Conservation (phyloP, 2,888 invertebrate genomes). For the Tetragonula carbonaria region DNA sequence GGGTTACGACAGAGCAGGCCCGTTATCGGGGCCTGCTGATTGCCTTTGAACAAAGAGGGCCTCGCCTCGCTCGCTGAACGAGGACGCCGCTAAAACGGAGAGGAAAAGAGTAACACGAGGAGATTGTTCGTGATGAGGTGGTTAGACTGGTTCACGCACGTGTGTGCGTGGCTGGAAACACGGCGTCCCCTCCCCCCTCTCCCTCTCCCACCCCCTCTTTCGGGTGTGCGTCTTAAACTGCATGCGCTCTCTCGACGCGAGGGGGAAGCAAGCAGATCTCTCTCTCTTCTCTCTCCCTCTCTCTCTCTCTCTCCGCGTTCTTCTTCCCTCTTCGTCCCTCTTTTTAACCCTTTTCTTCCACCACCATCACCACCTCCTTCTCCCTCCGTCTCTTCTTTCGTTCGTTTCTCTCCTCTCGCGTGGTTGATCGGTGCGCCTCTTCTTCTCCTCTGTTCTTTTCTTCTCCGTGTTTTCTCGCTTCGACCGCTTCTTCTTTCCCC, state of each 20-base stretch:
- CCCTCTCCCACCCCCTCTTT: no score
- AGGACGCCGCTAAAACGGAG: constrained; percentile 73
- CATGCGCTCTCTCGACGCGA: constrained; percentile 63
- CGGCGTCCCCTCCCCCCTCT: constrained; percentile 52
- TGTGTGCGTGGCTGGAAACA: constrained; percentile 70
- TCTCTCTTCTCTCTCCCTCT: constrained; percentile 43
- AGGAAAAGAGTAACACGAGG: constrained; percentile 80
- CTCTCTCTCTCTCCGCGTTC: constrained; percentile 47
- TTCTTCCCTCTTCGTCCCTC: constrained; percentile 48
- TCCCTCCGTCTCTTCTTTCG: constrained; percentile 38
- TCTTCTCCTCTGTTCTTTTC: constrained; percentile 25
- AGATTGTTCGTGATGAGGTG: constrained; percentile 84
- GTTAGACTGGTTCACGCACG: constrained; percentile 83
- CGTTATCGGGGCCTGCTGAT: constrained; percentile 83
- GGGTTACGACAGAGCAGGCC: constrained; percentile 84
- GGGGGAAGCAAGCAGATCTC: constrained; percentile 50
- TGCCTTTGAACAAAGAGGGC: constrained; percentile 80
- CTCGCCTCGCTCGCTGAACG: constrained; percentile 69
- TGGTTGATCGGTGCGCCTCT: constrained; percentile 8
- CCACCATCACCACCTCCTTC: constrained; percentile 23
- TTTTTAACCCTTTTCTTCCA: constrained; percentile 24
- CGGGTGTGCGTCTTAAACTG: constrained; percentile 74
- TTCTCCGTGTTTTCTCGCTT: constrained; percentile 50
- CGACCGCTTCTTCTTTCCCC: constrained; percentile 43
- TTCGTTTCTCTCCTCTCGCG: no score